Conservation (phyloP, 2,888 invertebrate genomes). For the Sphaerophoria rueppellii region DNA sequence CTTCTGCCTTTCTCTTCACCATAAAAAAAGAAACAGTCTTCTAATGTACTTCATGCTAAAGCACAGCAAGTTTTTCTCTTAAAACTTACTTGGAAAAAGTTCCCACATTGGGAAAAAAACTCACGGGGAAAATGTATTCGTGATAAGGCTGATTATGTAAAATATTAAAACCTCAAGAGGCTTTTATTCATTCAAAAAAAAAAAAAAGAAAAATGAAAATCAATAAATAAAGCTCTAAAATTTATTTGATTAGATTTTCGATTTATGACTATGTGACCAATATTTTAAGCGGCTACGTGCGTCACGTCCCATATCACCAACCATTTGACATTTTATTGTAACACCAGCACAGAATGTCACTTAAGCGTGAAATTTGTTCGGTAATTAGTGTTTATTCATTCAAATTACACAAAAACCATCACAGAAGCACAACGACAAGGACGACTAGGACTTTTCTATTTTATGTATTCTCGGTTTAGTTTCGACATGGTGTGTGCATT, state of each 20-base stretch:
- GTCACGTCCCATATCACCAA: background rate
- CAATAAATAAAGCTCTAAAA: background rate
- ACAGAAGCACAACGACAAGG: background rate
- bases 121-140: too few relatives aligned
- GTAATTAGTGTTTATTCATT: constrained; percentile 51
- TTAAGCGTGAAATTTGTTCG: constrained; percentile 16
- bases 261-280: background rate
- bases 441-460: background rate
- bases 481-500: background rate
- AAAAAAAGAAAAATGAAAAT: too few relatives aligned
- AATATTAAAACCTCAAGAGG: too few relatives aligned
- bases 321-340: constrained; percentile 3
- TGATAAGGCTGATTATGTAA: too few relatives aligned
- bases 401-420: constrained; percentile 3
- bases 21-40: too few relatives aligned
- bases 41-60: too few relatives aligned
- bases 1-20: too few relatives aligned
- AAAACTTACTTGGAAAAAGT: too few relatives aligned
- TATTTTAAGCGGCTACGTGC: background rate
- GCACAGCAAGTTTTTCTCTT: too few relatives aligned
- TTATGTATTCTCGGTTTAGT: background rate
- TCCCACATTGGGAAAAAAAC: too few relatives aligned
- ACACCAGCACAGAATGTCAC: constrained; percentile 13
- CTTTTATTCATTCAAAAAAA: too few relatives aligned
- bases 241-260: background rate